These are phyloP conservation scores for Cotesia glomerata DNA, from an alignment of 1,140 invertebrate species.

Conservation along the genomic window DNA sequence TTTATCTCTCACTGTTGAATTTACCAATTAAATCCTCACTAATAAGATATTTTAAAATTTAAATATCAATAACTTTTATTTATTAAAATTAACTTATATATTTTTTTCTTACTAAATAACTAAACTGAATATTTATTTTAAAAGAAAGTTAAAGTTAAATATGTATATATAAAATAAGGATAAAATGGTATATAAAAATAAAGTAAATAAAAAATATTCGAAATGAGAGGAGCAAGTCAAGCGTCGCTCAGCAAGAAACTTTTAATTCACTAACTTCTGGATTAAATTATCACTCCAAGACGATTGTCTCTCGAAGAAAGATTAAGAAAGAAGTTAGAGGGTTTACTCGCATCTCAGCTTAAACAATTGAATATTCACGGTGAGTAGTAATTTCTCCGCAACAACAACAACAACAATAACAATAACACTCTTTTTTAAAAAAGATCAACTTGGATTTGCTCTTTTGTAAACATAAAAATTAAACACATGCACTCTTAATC, in stretches of 20 bases:
- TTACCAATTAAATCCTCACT: constrained; percentile 44
- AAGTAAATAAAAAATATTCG: constrained; percentile 11
- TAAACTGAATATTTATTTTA: neutral
- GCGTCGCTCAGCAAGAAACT: constrained; percentile 54
- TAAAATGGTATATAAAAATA: too few relatives aligned
- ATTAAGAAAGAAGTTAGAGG: constrained; percentile 51
- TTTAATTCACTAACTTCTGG: constrained; percentile 58
- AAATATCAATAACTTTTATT: too few relatives aligned
- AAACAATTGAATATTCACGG: constrained; percentile 25
- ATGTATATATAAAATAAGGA: too few relatives aligned
- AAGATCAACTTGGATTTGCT: too few relatives aligned
- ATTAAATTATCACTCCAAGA: constrained; percentile 58
- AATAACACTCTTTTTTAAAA: neutral
- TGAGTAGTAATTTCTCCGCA: constrained; percentile 30
- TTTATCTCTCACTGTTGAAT: constrained; percentile 32
- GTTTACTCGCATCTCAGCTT: constrained; percentile 9
- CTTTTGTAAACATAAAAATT: too few relatives aligned
- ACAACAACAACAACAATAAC: neutral
- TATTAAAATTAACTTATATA: too few relatives aligned
- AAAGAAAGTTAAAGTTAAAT: too few relatives aligned
- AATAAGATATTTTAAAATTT: too few relatives aligned
- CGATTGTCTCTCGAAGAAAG: constrained; percentile 51
- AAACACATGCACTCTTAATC: too few relatives aligned
- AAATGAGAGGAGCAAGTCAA: constrained; percentile 32
- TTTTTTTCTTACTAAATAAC: neutral